A percentile compares a stretch with the other conserved stretches of the same genome.
Conservation (phyloP, 1,140 invertebrate species). For the Pseudomyrmex concolor region DNA sequence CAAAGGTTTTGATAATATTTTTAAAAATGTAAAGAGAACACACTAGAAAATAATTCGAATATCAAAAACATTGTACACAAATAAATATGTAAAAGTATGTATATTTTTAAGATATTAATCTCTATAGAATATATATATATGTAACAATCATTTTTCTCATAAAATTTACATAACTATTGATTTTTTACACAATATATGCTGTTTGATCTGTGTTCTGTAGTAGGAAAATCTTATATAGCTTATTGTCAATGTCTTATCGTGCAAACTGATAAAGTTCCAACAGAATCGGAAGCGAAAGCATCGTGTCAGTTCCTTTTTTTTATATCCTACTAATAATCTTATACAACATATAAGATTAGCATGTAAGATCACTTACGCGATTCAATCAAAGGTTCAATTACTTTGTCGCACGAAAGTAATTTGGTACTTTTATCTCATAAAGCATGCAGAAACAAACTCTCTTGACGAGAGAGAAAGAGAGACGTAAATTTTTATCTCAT, state of each 20-base stretch:
- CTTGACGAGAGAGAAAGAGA: not conserved
- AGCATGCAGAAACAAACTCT: constrained; percentile 57
- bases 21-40: too few species aligned
- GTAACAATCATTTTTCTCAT: too few species aligned
- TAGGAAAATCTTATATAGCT: too few species aligned
- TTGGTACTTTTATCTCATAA: constrained; percentile 47
- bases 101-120: too few species aligned
- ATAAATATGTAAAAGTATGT: too few species aligned
- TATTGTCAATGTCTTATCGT: constrained; percentile 4
- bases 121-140: too few species aligned
- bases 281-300: constrained; percentile 26
- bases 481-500: constrained; percentile 16
- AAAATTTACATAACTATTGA: too few species aligned
- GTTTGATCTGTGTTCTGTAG: too few species aligned
- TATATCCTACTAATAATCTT: constrained; percentile 66
- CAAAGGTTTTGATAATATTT: too few species aligned
- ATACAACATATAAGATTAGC: constrained; percentile 66
- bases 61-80: too few species aligned
- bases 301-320: constrained; percentile 52
- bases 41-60: too few species aligned
- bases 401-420: constrained; percentile 54
- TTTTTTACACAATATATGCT: too few species aligned
- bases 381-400: constrained; percentile 13
- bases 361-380: constrained; percentile 56
- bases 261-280: constrained; percentile 33